Conservation (phyloP, 37 sponge, comb jelly and placozoan species). For the Halichondria panicea region DNA sequence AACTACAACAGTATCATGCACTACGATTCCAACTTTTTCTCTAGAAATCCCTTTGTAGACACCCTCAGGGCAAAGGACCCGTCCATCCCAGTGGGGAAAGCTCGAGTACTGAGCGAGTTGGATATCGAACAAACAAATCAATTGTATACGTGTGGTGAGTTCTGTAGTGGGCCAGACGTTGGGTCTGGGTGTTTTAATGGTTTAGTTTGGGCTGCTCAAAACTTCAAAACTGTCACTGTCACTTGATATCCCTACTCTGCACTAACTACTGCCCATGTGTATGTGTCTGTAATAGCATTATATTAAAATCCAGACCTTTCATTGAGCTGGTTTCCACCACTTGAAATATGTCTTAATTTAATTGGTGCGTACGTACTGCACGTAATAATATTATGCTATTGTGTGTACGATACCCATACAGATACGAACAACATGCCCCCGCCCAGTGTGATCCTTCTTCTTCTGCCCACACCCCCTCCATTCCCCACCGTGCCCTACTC, state of each 20-base stretch:
- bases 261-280: not conserved
- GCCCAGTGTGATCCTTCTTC: not conserved
- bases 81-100: slow-evolving; percentile 50
- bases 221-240: not conserved
- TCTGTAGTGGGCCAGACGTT: too few relatives aligned
- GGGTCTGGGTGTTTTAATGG: too few relatives aligned
- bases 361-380: not conserved
- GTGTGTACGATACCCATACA: not conserved
- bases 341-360: too few relatives aligned
- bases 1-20: slow-evolving; percentile 91
- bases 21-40: slow-evolving; percentile 41
- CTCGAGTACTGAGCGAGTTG: slow-evolving; percentile 43
- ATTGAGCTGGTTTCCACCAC: too few relatives aligned
- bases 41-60: not conserved
- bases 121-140: slow-evolving; percentile 69
- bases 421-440: slow-evolving; percentile 8
- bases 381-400: not conserved
- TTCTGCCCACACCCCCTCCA: not conserved
- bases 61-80: slow-evolving; percentile 53
- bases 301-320: too few relatives aligned
- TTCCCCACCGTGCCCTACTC: slow-evolving; percentile 2
- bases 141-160: slow-evolving; percentile 68
- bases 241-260: not conserved
- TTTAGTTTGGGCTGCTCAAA: not conserved
- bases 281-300: slow-evolving; percentile 1